phyloP scores from a whole-genome alignment of 2,113 vertebrate species.

The Delphinus delphis region DNA sequence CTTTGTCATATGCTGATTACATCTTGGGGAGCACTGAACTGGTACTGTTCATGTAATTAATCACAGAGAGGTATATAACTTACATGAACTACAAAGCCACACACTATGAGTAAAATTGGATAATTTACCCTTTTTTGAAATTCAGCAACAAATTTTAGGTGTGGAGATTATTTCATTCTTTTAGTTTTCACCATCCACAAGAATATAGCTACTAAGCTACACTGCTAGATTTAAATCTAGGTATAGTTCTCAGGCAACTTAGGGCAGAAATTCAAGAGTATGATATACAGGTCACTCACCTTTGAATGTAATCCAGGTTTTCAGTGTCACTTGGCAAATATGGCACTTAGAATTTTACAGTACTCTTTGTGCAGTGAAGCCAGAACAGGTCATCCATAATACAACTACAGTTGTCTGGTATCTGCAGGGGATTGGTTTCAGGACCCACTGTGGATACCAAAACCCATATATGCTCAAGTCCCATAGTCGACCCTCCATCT shows the following conservation, averaged over 20 bases:
- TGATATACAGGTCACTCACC: background rate
- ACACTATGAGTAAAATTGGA: background rate
- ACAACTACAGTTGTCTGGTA: background rate
- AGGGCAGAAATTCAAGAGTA: background rate
- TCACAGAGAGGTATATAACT: background rate
- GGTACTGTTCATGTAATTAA: background rate
- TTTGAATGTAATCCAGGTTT: constrained; percentile 19
- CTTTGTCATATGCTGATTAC: background rate
- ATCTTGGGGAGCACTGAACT: background rate
- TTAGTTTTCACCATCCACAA: background rate
- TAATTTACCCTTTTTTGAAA: background rate
- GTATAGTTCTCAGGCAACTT: background rate
- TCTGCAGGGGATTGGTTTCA: background rate
- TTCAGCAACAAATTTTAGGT: background rate
- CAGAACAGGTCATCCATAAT: background rate
- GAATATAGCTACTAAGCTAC: background rate
- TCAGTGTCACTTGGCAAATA: constrained; percentile 18
- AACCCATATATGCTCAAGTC: background rate
- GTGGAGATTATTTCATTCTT: background rate
- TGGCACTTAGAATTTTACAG: background rate
- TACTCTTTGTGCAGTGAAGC: background rate
- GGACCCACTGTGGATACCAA: background rate
- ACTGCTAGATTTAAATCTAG: background rate
- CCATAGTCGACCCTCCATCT: background rate
- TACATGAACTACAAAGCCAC: constrained; percentile 6